These are phyloP conservation scores for Microplitis deprimator DNA, from an alignment of 2,888 invertebrate genomes.

Conservation along the genomic window DNA sequence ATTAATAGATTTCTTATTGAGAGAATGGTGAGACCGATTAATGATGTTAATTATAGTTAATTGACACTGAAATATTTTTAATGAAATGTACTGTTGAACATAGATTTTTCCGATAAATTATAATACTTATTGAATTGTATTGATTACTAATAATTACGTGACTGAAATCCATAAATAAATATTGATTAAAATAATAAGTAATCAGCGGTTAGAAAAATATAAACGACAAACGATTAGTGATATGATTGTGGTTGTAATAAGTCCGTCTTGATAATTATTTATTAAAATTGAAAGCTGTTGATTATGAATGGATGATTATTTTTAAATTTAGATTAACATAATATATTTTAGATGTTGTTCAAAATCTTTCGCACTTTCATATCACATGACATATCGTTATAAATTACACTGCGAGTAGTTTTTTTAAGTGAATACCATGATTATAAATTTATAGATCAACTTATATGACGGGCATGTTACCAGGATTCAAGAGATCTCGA, in stretches of 20 bases:
- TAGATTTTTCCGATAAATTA: conserved; percentile 6
- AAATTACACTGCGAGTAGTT: conserved; percentile 13
- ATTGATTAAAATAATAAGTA: not conserved
- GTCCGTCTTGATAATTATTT: not conserved
- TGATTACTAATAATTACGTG: not conserved
- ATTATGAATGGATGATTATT: conserved; percentile 34
- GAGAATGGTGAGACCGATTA: not conserved
- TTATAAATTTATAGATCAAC: conserved; percentile 20
- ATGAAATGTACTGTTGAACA: not conserved
- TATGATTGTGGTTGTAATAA: conserved; percentile 13
- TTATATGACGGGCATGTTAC: conserved; percentile 28
- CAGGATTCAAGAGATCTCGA: conserved; percentile 31
- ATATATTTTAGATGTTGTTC: not conserved
- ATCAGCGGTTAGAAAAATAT: conserved; percentile 9
- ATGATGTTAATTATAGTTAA: not conserved
- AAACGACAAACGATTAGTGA: conserved; percentile 6
- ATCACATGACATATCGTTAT: conserved; percentile 52
- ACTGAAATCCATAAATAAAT: not conserved
- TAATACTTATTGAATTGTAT: not conserved
- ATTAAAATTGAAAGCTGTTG: not conserved
- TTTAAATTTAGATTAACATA: conserved; percentile 18
- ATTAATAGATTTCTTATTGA: not conserved
- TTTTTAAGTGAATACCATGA: conserved; percentile 29
- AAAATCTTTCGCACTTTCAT: conserved; percentile 45
- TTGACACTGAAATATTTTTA: not conserved